Evolutionary conservation across 1,140 invertebrate genomes (phyloP), one percentile per base, ranked within the genome.

Genomic region (Aphidius ervi): DNA sequence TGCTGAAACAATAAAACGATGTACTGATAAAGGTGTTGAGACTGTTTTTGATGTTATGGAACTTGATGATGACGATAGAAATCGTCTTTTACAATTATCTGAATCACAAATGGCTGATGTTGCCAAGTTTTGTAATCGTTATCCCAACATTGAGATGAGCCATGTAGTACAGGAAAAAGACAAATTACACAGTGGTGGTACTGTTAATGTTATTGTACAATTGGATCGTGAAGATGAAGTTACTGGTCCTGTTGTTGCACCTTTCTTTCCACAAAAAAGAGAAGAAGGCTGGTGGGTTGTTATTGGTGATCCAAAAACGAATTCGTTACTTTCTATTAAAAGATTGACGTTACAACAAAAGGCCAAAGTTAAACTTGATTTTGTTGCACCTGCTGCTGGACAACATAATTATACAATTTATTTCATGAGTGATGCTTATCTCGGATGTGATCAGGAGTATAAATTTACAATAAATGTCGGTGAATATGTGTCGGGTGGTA

Each of bases 231-330:
- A 99, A 75, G 96, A 99, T 81, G 96, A 98, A 78, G 86, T 96
- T n/a, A 89, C 89, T 2, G 95, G 94, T 0, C 94, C 95, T 0
- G 97, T 99, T 5, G 94, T 99, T 61, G 97, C 97, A 16, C 97
- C 97, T 0, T 94, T 96, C 79, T 99, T 97, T 82, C 97, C 97
- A 47, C 81, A 93, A 85, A 97, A 97, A 88, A 88, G 96, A 52
- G 97, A 99, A 78, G 97, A 99, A 82, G 95, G 96, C 46, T 99
- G 98, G 97, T 99, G 98, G 97, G 92, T 99, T 5, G 96, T 99
- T 16, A 95, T 99, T 71, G 97, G 97, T 1, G 97, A 99, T 78
- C 92, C 94, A 0, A 94, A 93, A 71, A 86, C 85, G 3, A 99
- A 99, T 80, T 94, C 94, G 1, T 79, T 99, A 10, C 83, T 99